Base-by-base conservation (phyloP, 92 coral and sea anemone species). In the Palythoa heliodiscus region DNA sequence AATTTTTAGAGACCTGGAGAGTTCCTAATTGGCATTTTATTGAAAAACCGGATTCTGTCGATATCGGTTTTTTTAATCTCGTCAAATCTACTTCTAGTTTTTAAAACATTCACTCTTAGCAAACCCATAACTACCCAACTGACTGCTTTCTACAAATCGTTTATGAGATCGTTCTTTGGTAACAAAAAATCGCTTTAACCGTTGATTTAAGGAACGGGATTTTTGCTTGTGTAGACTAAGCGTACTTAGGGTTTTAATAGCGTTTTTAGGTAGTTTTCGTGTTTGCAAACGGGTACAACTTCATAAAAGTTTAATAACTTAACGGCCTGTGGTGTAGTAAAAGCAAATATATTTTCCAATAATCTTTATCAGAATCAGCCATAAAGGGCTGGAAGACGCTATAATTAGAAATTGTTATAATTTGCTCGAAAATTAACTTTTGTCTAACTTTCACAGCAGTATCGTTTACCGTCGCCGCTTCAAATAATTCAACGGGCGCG, bases 301-400 rank as follows among this genome's bases (percentile, higher is more conserved):
- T 63, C 84, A 80, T 80, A 11, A 80, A 29, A 80, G 48, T 80
- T 80, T 80, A 80, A 80, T 80, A 20, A 80, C 84, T 67, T 54
- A 80, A 80, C 84, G 74, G 84, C 29, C 53, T 80, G 39, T 67
- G 84, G 84, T 80, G 20, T 20, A 50, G 52, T 39, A 47, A 67
- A 64, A 66, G 73, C 24, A 64, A 80, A 64, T 76, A 48, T 68
- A 4, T 14, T 22, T 67, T 64, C 74, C 61, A 80, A 24, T 80
- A 75, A 80, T 80, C 74, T 80, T 80, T 78, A 80, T 80, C 84
- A 67, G 24, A 80, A 80, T 48, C 48, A 48, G 73, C 47, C 17
- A 11, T 40, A 80, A 67, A n/a, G n/a, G 73, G 73, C 64, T 80
- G 84, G n/a, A 80, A 80, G 58, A 66, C 50, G 84, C 84, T 67